phyloP scores from a whole-genome alignment of 2,888 invertebrate species.

The Choreutis nemorana region DNA sequence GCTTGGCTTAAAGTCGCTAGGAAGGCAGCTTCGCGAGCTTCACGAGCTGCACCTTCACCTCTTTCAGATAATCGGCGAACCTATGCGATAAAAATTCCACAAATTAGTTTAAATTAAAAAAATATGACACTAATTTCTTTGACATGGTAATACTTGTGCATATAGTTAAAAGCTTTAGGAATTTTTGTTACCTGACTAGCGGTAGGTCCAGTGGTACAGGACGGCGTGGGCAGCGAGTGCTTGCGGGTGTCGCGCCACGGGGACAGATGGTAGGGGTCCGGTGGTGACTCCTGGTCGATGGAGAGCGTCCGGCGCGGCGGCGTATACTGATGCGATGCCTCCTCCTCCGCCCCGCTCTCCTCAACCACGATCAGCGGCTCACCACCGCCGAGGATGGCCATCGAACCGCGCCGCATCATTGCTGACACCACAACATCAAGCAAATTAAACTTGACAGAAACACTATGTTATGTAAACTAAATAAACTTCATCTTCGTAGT shows the following conservation, averaged over 20 bases:
- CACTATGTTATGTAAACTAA: too few species aligned
- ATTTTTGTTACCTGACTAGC: constrained; percentile 76
- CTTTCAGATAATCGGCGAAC: constrained; percentile 83
- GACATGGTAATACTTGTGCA: neutral
- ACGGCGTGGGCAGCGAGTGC: constrained; percentile 84
- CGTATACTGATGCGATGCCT: constrained; percentile 61
- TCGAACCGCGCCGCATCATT: constrained; percentile 74
- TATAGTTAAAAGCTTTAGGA: constrained; percentile 6
- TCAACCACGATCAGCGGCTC: constrained; percentile 87
- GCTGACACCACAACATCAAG: constrained; percentile 21
- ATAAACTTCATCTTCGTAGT: too few species aligned
- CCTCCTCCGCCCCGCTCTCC: constrained; percentile 75
- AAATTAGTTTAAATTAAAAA: neutral
- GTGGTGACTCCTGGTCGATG: constrained; percentile 79
- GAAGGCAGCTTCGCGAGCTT: constrained; percentile 82
- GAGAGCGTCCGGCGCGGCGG: constrained; percentile 69
- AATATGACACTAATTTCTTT: neutral
- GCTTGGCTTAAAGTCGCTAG: constrained; percentile 82
- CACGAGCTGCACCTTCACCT: constrained; percentile 78
- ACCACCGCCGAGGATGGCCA: constrained; percentile 66
- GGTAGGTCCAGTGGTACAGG: constrained; percentile 85
- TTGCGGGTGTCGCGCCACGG: constrained; percentile 85
- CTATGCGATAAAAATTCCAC: constrained; percentile 24
- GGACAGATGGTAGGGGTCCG: constrained; percentile 82
- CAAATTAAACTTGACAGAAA: too few species aligned